Evolutionary conservation across 2,113 vertebrate species (phyloP), one percentile per base, ranked within the genome.

Genomic region (Burhinus oedicnemus): DNA sequence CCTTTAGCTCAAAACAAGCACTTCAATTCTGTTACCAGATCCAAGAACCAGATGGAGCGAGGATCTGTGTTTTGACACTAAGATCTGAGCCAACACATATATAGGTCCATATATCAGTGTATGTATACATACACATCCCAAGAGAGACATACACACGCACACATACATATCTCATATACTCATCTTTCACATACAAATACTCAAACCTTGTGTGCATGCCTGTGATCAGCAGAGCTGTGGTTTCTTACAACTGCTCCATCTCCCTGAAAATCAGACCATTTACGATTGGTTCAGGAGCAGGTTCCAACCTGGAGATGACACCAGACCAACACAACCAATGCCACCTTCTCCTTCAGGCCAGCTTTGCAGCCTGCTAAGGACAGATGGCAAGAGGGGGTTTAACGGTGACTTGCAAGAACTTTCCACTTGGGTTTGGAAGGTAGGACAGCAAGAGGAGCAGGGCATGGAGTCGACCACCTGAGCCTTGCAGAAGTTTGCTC

Each of bases 51-150:
- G 75, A 30, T 7, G 38, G 52, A 95, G 36, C 32, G 49, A 62
- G 47, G 84, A 66, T 20, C 16, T 83, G 44, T 9, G 51, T 22
- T 77, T 30, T 32, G 82, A 70, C 74, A 65, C 29, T 2, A 38
- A 66, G 34, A 38, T 18, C 26, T 45, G 55, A 70, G 55, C 20
- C 71, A 54, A 4, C 5, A 18, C 1, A 4, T 12, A 9, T 0
- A 6, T 0, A 34, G 8, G 2, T 29, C n/a, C 40, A 1, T 5
- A 1, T 2, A 16, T 17, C 57, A 40, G 34, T 7, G 1, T 17
- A 32, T 30, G 16, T 14, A 9, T 4, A 44, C 5, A 8, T 8
- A 54, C 52, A 25, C 4, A 34, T 23, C 23, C 40, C 32, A 15
- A 19, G 18, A 30, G 17, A 58, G 15, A 36, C 5, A 64, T 2